Conservation (phyloP, 2,113 vertebrate genomes). For the Pipa parva region DNA sequence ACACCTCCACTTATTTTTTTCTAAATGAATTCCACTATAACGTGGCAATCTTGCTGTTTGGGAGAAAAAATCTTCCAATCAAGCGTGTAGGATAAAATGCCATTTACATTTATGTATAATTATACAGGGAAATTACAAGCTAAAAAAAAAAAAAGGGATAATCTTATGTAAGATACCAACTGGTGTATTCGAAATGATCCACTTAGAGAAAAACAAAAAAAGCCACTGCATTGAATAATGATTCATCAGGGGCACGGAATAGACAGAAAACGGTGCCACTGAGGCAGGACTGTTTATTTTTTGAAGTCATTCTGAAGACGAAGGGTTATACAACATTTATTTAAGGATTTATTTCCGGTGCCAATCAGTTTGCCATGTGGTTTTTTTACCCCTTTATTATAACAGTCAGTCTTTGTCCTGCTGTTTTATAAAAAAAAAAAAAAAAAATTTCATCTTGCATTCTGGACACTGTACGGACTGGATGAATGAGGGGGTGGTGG, state of each 20-base stretch:
- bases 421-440: not conserved
- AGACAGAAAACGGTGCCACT: not conserved
- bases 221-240: not conserved
- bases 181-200: not conserved
- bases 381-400: slow-evolving; percentile 6
- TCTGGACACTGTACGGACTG: slow-evolving; percentile 31
- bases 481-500: slow-evolving; percentile 42
- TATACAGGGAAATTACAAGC: slow-evolving; percentile 2
- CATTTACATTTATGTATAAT: slow-evolving; percentile 26
- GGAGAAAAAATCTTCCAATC: slow-evolving; percentile 4
- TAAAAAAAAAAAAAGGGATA: not conserved
- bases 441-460: slow-evolving; percentile 27
- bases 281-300: not conserved
- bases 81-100: slow-evolving; percentile 32
- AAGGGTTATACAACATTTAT: not conserved
- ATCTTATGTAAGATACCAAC: not conserved
- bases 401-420: slow-evolving; percentile 3
- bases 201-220: not conserved
- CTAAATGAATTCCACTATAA: slow-evolving; percentile 15
- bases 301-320: not conserved
- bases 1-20: not conserved
- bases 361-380: not conserved
- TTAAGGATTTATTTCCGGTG: not conserved
- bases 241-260: not conserved
- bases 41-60: slow-evolving; percentile 30